Evolutionary conservation across 2,113 vertebrate genomes (phyloP).

Genomic region (Lethenteron camtschaticum): DNA sequence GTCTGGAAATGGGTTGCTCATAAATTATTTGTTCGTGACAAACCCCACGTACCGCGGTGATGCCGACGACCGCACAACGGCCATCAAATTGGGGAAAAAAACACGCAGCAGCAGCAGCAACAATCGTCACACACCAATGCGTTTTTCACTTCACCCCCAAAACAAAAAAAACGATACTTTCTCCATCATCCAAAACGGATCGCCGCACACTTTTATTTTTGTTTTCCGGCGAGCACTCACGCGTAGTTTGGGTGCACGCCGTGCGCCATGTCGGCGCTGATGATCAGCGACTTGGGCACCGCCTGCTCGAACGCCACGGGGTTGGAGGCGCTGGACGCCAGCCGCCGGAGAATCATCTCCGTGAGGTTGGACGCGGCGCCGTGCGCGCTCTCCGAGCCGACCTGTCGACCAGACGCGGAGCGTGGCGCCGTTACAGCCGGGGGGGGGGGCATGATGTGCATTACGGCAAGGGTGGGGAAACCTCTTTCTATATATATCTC

Average conservation of each 20-base stretch:
- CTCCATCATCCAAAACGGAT: not conserved
- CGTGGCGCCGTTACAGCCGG: no score
- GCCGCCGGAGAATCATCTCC: conserved; percentile 59
- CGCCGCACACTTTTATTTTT: not conserved
- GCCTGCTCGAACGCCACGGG: conserved; percentile 73
- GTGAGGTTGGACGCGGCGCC: conserved; percentile 70
- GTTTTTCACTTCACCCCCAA: no score
- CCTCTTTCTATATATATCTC: no score
- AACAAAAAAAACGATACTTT: not conserved
- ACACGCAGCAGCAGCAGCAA: no score
- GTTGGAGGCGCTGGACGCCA: conserved; percentile 35
- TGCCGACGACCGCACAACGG: no score
- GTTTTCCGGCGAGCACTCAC: conserved; percentile 34
- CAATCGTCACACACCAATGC: no score
- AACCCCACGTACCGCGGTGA: no score
- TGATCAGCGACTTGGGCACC: conserved; percentile 66
- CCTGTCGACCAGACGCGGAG: conserved; percentile 22
- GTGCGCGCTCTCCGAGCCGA: conserved; percentile 77
- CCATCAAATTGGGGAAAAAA: no score
- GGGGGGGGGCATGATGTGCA: no score
- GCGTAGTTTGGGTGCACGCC: conserved; percentile 77
- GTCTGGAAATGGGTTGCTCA: no score
- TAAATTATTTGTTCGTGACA: no score
- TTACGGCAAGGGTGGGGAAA: no score
- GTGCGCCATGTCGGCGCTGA: conserved; percentile 91